Evolutionary conservation across 2,888 invertebrate species (phyloP).

Genomic region (Platycnemis pennipes): DNA sequence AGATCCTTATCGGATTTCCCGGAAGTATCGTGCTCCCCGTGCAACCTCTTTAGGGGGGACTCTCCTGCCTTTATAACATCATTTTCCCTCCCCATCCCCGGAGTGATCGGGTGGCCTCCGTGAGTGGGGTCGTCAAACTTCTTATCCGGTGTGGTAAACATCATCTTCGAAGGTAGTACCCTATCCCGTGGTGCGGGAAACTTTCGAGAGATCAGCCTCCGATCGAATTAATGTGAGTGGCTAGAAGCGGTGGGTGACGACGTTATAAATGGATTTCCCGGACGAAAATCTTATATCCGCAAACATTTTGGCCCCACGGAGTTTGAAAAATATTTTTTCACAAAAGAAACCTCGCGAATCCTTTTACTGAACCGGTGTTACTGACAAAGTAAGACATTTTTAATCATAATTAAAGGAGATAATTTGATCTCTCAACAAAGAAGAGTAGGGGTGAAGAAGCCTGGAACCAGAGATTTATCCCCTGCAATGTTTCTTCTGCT

Average conservation of each 20-base stretch:
- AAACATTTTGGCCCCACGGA: no score
- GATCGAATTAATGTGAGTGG: background rate
- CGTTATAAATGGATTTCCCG: background rate
- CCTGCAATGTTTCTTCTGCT: no score
- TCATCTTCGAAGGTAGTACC: background rate
- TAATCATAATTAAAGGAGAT: no score
- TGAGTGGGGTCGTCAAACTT: slow-evolving; percentile 17
- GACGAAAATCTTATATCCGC: background rate
- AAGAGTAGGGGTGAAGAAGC: no score
- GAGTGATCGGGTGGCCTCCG: background rate
- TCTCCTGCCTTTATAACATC: slow-evolving; percentile 32
- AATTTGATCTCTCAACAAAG: no score
- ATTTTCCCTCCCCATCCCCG: background rate
- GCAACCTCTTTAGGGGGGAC: background rate
- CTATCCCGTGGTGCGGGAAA: background rate
- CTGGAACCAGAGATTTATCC: no score
- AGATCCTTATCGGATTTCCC: slow-evolving; percentile 36
- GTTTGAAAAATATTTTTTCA: no score
- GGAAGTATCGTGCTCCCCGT: background rate
- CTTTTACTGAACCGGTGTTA: no score
- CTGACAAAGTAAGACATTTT: no score
- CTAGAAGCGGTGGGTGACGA: background rate
- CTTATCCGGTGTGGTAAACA: background rate
- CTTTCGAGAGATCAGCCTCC: background rate
- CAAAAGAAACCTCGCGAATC: no score